Base-by-base conservation (phyloP, 2,888 invertebrate genomes). In the Mesorhabditis sp. region DNA sequence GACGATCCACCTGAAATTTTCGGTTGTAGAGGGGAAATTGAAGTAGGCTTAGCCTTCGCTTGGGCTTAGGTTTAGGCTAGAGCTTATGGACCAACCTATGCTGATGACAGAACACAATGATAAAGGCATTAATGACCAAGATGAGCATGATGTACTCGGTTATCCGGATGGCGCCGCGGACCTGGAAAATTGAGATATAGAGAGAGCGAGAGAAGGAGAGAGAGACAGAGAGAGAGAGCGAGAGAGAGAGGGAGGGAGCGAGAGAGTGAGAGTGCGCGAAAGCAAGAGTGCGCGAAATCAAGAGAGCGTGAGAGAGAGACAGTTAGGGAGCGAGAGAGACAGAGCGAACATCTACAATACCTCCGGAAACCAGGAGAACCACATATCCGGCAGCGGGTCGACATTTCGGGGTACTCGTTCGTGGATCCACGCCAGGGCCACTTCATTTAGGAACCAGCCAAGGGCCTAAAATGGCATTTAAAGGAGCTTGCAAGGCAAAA, bases 341-440 rank as follows among this genome's bases (percentile, higher is more conserved):
- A 28, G 28, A 42, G 6, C 10, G 41, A 43, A 43, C 41, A 10
- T 7, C 43, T 65, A 28, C 13, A 42, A 4, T 45, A 75, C 74
- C 71, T 83, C 83, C 3, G 83, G 83, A 71, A 83, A 82, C 41
- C 77, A 62, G 13, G 74, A 71, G 74, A 84, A 85, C 72, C 79
- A 85, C 6, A 82, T 66, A 66, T 85, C 85, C 13, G 85, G 85
- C 6, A 85, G 77, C 6, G 85, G 84, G 5, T 70, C 67, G 10
- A 70, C 66, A 43, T 78, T 71, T 15, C 78, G 44, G 0, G 85
- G 85, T 7, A 85, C 83, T 61, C 79, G 71, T 67, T 85, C 85
- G 70, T 85, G 85, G 45, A 85, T 76, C 78, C 78, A 85, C 4
- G 84, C 84, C 4, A 85, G 70, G 5, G 78, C 75, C 1, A 83